Evolutionary conservation across 1,140 invertebrate genomes (phyloP).

Genomic region (Steinernema khuongi): DNA sequence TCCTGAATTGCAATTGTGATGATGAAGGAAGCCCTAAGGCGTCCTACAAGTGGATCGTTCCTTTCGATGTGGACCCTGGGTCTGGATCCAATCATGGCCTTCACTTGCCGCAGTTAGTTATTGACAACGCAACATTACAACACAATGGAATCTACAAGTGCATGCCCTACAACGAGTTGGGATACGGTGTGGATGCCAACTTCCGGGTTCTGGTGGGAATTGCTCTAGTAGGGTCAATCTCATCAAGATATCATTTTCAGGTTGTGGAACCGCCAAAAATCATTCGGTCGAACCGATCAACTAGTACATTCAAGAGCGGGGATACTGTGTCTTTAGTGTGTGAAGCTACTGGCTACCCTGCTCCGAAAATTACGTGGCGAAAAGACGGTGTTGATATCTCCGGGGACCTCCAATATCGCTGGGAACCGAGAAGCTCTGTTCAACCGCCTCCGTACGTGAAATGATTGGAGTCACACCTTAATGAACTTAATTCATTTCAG

Average conservation of each 20-base stretch:
- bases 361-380: conserved; percentile 38
- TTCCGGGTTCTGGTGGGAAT: conserved; percentile 30
- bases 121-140: conserved; percentile 29
- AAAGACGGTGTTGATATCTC: conserved; percentile 35
- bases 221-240: too few relatives aligned
- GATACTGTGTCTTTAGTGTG: conserved; percentile 36
- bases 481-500: neutral
- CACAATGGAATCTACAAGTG: conserved; percentile 44
- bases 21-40: conserved; percentile 43
- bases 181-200: conserved; percentile 35
- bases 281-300: conserved; percentile 8
- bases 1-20: conserved; percentile 29
- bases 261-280: conserved; percentile 41
- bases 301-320: conserved; percentile 20
- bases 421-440: conserved; percentile 13
- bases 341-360: conserved; percentile 41
- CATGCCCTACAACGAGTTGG: conserved; percentile 37
- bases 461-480: neutral
- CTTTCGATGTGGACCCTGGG: neutral
- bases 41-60: conserved; percentile 34
- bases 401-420: conserved; percentile 21
- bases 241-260: conserved; percentile 26
- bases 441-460: neutral
- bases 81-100: conserved; percentile 6
- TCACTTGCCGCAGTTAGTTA: conserved; percentile 18